Evolutionary conservation across 2,113 vertebrate genomes (phyloP), one percentile per base, ranked within the genome.

Genomic region (Carassius carassius): DNA sequence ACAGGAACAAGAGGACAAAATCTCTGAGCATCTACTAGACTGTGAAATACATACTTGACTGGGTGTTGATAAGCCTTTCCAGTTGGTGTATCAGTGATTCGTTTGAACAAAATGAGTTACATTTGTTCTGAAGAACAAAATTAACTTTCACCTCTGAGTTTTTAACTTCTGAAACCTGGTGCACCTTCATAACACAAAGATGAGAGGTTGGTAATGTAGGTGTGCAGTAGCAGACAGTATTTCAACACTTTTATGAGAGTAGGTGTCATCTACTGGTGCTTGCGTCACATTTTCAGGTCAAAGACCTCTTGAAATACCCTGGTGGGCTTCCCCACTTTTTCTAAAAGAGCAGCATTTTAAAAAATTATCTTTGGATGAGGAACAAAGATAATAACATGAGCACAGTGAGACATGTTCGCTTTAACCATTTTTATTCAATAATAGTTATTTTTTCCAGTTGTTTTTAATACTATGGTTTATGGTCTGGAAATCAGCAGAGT

Each of bases 281-380:
- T 16, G 85, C 6, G 21, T 79, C 84, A 87, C 56, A 82, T 62
- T 78, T 76, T 60, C 10, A 74, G 75, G 80, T 83, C 32, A 65
- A 60, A 67, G 67, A 3, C 54, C 78, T 85, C 35, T 47, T 84
- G 77, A 83, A 88, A 86, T 70, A 85, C 81, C 77, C 87, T 62
- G 81, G 81, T 80, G 81, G 87, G 87, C 81, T 76, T 84, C 25
- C 81, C 84, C 70, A 51, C 12, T 44, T 85, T 86, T 78, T 10
- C 21, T 10, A 32, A 79, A 85, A 88, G 32, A 62, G 32, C 44
- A 75, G 2, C 12, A 54, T 82, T 73, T 82, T 35, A 41, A 29
- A 69, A 3, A 32, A 69, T 0, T 1, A 32, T 21, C 5, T 19
- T 47, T 82, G 16, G 35, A 21, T 19, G 35, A 70, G 25, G 44